A percentile compares a stretch with the other conserved stretches of the same genome.
Conservation (phyloP, 2,888 invertebrate genomes). For the Papilio demoleus region DNA sequence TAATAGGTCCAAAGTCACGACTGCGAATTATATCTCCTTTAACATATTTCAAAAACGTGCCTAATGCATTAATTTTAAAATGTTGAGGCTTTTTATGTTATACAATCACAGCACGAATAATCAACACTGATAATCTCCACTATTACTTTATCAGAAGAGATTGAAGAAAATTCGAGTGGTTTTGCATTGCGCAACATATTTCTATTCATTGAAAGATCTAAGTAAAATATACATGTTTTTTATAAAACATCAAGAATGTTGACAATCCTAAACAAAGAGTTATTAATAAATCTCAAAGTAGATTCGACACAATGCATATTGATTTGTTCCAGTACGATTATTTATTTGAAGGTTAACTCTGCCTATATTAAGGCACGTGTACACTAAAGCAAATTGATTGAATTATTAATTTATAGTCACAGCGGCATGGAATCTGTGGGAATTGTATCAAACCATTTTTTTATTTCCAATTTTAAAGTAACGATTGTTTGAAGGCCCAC, state of each 20-base stretch:
- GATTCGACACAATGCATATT: neutral
- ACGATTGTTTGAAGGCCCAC: conserved; percentile 6
- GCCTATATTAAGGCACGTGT: neutral
- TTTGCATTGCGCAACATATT: neutral
- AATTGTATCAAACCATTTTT: neutral
- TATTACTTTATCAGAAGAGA: conserved; percentile 3
- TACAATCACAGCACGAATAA: neutral
- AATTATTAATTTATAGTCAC: too few relatives aligned
- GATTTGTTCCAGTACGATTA: neutral
- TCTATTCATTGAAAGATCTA: too few relatives aligned
- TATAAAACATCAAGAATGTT: neutral
- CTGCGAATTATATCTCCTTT: neutral
- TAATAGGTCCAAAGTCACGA: conserved; percentile 9
- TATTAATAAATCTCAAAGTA: neutral
- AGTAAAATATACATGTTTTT: neutral
- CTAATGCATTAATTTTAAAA: neutral
- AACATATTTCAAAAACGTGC: neutral
- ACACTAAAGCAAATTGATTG: neutral
- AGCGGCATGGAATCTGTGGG: neutral
- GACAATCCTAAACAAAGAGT: neutral
- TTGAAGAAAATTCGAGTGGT: neutral
- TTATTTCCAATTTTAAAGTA: neutral
- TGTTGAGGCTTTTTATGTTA: too few relatives aligned
- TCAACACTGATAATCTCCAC: neutral
- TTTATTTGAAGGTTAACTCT: conserved; percentile 1